Base-by-base conservation (phyloP, 2,113 vertebrate genomes). In the Polyodon spathula region DNA sequence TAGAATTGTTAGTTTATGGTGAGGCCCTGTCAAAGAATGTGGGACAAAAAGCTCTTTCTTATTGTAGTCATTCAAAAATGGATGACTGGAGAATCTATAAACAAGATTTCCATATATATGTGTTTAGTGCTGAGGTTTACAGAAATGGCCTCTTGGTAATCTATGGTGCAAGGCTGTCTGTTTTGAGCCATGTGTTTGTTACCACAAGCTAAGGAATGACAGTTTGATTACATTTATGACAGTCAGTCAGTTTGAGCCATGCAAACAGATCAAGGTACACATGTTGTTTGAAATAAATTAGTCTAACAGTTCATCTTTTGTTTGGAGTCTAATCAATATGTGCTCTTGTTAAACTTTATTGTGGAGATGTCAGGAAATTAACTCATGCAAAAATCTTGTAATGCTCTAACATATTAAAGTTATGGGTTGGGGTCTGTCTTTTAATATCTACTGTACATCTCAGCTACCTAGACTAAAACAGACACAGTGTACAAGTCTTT, bases 181-280 rank as follows among this genome's bases (percentile, higher is more conserved):
- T 54, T 57, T 37, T 55, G 68, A 68, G 66, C 68, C 39, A 40
- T 69, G 41, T 66, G 55, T 75, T 73, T 70, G 62, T 69, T 72
- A 65, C 62, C 40, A 62, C 2, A 14, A 65, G 62, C 16, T 68
- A 51, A 5, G 66, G 58, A 16, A 63, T 72, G 70, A 69, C 66
- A 73, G 41, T 59, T 75, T 74, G 70, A 68, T 70, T 62, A 59
- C 51, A 37, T 53, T 67, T 66, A 65, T 61, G 54, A 66, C 2
- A 0, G 64, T 63, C 53, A 58, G 54, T 55, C 40, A 77, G 40
- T 0, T 38, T 64, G 15, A 6, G 52, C 8, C 65, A 60, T 61
- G 62, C 9, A 27, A 59, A 14, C 40, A 61, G 17, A 69, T 63
- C 15, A 63, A 42, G 14, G 48, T 12, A 66, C 58, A 53, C 14